Conservation (phyloP, 2,797 vertebrate genomes). For the Spinus olivaceus region DNA sequence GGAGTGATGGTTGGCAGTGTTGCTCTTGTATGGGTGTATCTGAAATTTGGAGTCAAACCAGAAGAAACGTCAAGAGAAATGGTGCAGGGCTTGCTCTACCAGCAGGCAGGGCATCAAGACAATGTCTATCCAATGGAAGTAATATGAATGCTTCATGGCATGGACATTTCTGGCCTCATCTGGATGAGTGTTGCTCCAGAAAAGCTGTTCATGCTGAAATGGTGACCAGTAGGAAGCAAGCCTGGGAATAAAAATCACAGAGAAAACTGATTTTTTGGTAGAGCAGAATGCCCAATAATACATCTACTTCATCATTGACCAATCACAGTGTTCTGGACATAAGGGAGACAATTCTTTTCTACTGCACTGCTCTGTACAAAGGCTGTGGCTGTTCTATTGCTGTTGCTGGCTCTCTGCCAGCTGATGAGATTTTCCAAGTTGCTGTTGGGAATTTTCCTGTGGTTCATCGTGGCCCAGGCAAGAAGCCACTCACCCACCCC, state of each 20-base stretch:
- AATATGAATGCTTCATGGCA: background rate
- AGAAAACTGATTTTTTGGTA: background rate
- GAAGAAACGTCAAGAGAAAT: background rate
- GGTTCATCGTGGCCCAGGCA: background rate
- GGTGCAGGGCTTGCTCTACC: slow-evolving; percentile 35
- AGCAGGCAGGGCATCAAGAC: background rate
- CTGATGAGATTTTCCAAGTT: background rate
- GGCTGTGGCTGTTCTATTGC: background rate
- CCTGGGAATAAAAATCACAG: background rate
- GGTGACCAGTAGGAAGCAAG: background rate
- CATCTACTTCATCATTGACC: fast-evolving
- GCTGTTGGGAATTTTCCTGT: background rate
- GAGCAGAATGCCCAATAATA: background rate
- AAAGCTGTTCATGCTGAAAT: background rate
- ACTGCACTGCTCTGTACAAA: background rate
- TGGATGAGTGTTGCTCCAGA: background rate
- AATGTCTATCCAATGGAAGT: background rate
- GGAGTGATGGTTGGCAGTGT: background rate
- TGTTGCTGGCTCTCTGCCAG: background rate
- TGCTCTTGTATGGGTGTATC: background rate
- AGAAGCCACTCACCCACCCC: background rate
- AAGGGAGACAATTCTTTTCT: background rate
- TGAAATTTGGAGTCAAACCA: background rate
- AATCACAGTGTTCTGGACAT: background rate
- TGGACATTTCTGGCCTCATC: background rate